Evolutionary conservation across 2,888 invertebrate genomes (phyloP).

Genomic region (Mesoligia furuncula): DNA sequence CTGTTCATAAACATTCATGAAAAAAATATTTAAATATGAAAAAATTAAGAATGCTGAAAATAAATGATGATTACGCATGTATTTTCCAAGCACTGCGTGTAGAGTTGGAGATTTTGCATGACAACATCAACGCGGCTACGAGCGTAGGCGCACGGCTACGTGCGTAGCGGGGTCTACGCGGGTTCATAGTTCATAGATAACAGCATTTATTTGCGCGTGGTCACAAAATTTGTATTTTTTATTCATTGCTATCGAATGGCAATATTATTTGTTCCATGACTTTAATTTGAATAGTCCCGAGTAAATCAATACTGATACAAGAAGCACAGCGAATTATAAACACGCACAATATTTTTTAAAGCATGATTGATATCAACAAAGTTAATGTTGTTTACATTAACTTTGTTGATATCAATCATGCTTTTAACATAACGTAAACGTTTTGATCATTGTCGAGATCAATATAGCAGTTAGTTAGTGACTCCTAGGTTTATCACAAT

Average conservation of each 20-base stretch:
- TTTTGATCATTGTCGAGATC: not conserved
- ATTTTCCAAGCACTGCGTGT: conserved; percentile 1
- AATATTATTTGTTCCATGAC: not conserved
- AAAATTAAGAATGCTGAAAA: not conserved
- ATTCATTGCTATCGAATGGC: not conserved
- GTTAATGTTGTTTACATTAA: no score
- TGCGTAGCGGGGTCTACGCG: conserved; percentile 50
- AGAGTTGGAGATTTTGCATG: conserved; percentile 3
- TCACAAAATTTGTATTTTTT: not conserved
- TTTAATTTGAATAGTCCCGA: not conserved
- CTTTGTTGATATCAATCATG: no score
- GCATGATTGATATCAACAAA: conserved; percentile 11
- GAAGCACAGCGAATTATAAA: not conserved
- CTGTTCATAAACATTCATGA: not conserved
- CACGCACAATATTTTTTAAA: not conserved
- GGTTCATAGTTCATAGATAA: not conserved
- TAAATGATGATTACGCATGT: no score
- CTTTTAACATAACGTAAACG: no score
- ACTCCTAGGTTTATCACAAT: not conserved
- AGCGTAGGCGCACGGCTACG: conserved; percentile 42
- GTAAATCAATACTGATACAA: conserved; percentile 7
- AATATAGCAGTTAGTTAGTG: conserved; percentile 1
- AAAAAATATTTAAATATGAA: not conserved
- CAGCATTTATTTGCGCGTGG: not conserved
- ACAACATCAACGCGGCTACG: conserved; percentile 22